Percentiles rank a stretch among this genome's conserved stretches.
These are phyloP conservation scores for Heliconius cydno DNA, from an alignment of 2,888 invertebrate species.

Conservation along the genomic window DNA sequence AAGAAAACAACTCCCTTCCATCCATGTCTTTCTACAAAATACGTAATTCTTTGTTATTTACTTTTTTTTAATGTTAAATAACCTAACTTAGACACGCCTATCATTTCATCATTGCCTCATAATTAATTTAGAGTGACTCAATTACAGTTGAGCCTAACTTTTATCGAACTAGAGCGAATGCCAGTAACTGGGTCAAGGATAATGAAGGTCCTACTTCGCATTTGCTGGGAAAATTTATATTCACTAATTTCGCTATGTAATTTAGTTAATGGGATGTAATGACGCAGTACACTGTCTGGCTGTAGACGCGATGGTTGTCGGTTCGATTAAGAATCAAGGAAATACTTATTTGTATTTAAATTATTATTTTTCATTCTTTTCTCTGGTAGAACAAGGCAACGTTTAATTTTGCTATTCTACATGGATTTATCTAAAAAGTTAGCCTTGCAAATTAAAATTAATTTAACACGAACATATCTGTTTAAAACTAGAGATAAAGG, in stretches of 20 bases:
- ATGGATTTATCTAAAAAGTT: no score
- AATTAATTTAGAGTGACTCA: neutral
- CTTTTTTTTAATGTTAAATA: no score
- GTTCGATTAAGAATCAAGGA: no score
- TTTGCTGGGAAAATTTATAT: neutral
- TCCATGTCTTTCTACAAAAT: no score
- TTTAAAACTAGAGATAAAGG: neutral
- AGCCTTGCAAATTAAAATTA: neutral
- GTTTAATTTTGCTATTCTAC: no score
- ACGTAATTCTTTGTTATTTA: no score
- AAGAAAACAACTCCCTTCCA: no score
- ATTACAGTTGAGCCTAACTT: neutral
- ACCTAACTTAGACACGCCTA: neutral
- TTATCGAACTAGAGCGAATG: neutral
- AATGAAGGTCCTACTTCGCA: neutral
- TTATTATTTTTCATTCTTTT: no score
- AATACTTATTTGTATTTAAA: no score
- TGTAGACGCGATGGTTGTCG: neutral
- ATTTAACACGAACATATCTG: neutral
- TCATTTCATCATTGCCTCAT: neutral
- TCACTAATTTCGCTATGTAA: neutral
- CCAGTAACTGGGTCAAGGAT: slow-evolving; percentile 1
- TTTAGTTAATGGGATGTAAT: neutral
- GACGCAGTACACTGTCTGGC: neutral
- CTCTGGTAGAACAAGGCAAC: no score